Evolutionary conservation across 2,888 invertebrate species (phyloP).

Genomic region (Drosophila nr. fundita): DNA sequence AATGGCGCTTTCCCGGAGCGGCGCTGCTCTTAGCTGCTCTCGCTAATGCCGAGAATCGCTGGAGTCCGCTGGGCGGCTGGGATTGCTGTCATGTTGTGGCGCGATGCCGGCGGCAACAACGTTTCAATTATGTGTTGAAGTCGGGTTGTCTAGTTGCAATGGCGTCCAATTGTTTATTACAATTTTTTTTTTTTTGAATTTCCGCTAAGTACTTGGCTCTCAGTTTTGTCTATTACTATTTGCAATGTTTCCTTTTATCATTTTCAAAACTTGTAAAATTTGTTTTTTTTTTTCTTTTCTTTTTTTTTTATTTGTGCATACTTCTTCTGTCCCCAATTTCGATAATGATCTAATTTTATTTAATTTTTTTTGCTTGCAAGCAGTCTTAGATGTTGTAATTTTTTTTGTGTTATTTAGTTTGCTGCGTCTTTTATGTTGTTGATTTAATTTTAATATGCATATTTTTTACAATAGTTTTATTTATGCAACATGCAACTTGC

Average conservation of each 20-base stretch:
- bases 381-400: conserved; percentile 22
- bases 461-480: conserved; percentile 61
- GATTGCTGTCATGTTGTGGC: conserved; percentile 21
- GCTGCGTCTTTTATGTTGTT: conserved; percentile 76
- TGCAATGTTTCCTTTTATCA: conserved; percentile 35
- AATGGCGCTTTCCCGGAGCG: not conserved
- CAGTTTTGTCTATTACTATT: conserved; percentile 1
- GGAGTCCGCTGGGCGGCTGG: conserved; percentile 30
- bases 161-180: conserved; percentile 11
- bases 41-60: conserved; percentile 40
- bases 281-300: conserved; percentile 8
- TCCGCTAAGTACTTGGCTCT: conserved; percentile 4
- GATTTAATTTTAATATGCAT: conserved; percentile 72
- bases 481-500: conserved; percentile 28
- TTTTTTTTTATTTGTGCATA: conserved; percentile 17
- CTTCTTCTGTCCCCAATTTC: conserved; percentile 22
- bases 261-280: conserved; percentile 32
- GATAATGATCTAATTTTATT: conserved; percentile 9
- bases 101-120: conserved; percentile 51
- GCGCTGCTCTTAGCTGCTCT: conserved; percentile 48
- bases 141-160: conserved; percentile 56
- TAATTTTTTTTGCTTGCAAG: conserved; percentile 9
- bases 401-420: conserved; percentile 44
- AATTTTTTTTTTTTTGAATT: not conserved
- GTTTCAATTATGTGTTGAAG: conserved; percentile 67